Evolutionary conservation across 1,140 invertebrate species (phyloP).

Genomic region (Trichonephila clavipes): DNA sequence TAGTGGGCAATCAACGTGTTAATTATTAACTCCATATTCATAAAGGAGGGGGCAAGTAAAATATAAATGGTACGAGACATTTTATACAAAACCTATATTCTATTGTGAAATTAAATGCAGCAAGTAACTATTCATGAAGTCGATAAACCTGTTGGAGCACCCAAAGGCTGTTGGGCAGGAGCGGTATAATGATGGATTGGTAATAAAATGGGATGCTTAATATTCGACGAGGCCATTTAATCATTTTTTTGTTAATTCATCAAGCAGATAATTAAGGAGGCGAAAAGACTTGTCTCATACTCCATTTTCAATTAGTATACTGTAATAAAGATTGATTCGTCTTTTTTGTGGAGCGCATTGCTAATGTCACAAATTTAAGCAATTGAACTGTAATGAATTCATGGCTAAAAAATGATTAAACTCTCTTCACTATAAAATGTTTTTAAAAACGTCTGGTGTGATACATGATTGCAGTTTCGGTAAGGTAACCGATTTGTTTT

Average conservation of each 20-base stretch:
- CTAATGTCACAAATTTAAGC: too few species aligned
- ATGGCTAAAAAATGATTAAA: not conserved
- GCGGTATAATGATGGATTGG: slow-evolving; percentile 8
- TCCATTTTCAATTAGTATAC: slow-evolving; percentile 42
- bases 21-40: too few species aligned
- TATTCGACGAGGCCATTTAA: slow-evolving; percentile 33
- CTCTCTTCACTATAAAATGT: not conserved
- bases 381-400: too few species aligned
- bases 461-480: too few species aligned
- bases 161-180: not conserved
- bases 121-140: not conserved
- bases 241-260: slow-evolving; percentile 49
- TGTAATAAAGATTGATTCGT: slow-evolving; percentile 47
- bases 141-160: not conserved
- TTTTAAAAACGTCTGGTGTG: not conserved
- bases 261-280: slow-evolving; percentile 56
- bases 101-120: not conserved
- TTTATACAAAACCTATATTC: too few species aligned
- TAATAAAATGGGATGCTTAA: not conserved
- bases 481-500: too few species aligned
- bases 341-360: not conserved
- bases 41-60: too few species aligned
- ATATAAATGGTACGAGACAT: too few species aligned
- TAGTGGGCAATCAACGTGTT: too few species aligned
- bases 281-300: slow-evolving; percentile 53